These are phyloP conservation scores for Hylomyscus alleni DNA, from an alignment of 2,797 vertebrate species.

Conservation along the genomic window DNA sequence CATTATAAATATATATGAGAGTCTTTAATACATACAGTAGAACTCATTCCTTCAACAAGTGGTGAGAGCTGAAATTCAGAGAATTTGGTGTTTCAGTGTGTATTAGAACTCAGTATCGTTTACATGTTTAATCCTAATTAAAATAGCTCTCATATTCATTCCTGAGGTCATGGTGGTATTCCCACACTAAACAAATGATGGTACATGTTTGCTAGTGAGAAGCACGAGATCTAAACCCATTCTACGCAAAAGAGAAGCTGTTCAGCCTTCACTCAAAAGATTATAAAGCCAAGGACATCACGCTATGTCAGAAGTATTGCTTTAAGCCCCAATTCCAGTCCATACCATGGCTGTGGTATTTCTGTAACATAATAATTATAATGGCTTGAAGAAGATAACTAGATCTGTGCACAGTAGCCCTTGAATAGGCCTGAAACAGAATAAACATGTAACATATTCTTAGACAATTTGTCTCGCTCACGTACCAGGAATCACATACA, in stretches of 20 bases:
- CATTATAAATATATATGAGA: slow-evolving; percentile 78
- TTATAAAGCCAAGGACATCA: slow-evolving; percentile 72
- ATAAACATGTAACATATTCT: background rate
- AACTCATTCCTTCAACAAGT: slow-evolving; percentile 76
- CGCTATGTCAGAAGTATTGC: slow-evolving; percentile 78
- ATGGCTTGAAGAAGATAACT: background rate
- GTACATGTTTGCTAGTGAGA: background rate
- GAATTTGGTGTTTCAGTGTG: background rate
- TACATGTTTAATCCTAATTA: slow-evolving; percentile 27
- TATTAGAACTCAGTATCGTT: background rate
- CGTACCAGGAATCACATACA: slow-evolving; percentile 17
- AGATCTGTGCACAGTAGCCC: background rate
- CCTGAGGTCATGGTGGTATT: slow-evolving; percentile 38
- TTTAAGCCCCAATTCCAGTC: slow-evolving; percentile 82
- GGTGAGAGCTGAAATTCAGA: background rate
- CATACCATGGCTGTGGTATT: slow-evolving; percentile 78
- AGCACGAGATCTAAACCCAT: background rate
- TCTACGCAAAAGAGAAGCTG: background rate
- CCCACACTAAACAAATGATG: background rate
- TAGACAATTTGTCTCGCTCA: slow-evolving; percentile 19
- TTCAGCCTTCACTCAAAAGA: slow-evolving; percentile 35
- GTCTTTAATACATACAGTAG: slow-evolving; percentile 83
- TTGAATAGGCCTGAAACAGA: background rate
- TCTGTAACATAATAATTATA: slow-evolving; percentile 68
- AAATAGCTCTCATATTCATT: slow-evolving; percentile 28